Evolutionary conservation across 2,888 invertebrate genomes (phyloP).

Genomic region (Parelbella ahira): DNA sequence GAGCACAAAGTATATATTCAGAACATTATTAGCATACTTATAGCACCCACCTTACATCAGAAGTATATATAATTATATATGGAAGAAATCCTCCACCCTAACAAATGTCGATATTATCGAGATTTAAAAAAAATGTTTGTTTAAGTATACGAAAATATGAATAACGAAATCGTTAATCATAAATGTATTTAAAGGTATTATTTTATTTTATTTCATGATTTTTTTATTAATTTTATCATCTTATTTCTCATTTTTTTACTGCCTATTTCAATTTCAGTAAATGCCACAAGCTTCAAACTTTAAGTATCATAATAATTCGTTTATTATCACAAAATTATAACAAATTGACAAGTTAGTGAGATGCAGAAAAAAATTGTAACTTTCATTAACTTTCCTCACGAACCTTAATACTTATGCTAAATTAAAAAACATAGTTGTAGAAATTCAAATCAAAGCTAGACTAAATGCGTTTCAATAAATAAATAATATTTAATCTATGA

Average conservation of each 20-base stretch:
- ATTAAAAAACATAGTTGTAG: no score
- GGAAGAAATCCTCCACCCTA: no score
- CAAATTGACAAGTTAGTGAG: no score
- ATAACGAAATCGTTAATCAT: no score
- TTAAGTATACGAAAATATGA: no score
- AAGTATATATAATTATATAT: conserved; percentile 7
- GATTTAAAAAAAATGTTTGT: no score
- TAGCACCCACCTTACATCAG: conserved; percentile 71
- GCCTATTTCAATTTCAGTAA: conserved; percentile 3
- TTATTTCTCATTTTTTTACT: conserved; percentile 12
- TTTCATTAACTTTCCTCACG: not conserved
- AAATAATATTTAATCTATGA: no score
- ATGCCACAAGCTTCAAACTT: conserved; percentile 15
- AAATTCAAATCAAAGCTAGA: no score
- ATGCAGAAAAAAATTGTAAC: no score
- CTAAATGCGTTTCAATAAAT: no score
- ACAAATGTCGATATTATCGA: no score
- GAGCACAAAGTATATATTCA: conserved; percentile 60
- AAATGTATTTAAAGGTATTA: not conserved
- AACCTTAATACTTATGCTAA: no score
- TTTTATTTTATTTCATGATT: conserved; percentile 11
- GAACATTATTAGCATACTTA: conserved; percentile 49
- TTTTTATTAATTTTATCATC: conserved; percentile 13
- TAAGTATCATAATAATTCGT: not conserved
- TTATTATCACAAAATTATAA: not conserved